Base-by-base conservation (phyloP, 2,888 invertebrate species). In the Latheticus oryzae region DNA sequence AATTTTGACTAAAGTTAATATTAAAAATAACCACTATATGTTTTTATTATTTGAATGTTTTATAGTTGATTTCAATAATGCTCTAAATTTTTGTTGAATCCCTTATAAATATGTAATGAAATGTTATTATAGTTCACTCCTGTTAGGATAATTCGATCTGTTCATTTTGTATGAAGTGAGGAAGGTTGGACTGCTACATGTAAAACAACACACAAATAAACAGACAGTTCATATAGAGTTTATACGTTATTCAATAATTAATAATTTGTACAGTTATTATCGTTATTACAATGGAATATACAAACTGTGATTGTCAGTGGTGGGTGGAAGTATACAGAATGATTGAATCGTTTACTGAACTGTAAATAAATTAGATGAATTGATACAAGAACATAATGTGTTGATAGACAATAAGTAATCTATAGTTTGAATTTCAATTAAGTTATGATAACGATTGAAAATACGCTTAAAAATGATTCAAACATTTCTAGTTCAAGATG, bases 271-370 rank as follows among this genome's bases (percentile, higher is more conserved):
- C 47, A 28, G 48, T 47, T 55, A 48, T 48, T 23, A 47, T 48
- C 48, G 55, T 55, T 47, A 40, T 48, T 47, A 33, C 48, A 55
- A 55, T 55, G 47, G 40, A 55, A 55, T 38, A 47, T 38, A 35
- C 32, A 24, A 55, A 30, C 51, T 51, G 26, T 30, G 50, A 50
- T 51, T 51, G 30, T 28, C 51, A 28, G 30, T 21, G 17, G 30
- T 19, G 51, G 17, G 21, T 47, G 13, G 47, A 23, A 13, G 24
- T 24, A 35, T 24, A 24, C 33, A 35, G 13, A 47, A 33, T 47
- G 33, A 24, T 15, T 21, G 13, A 12, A 8, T 23, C 15, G 47
- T 23, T 50, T 24, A 38, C 30, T 24, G 24, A 13, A 42, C 8
- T 52, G 42, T 52, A 30, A 52, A 42, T 52, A 33, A 24, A 52